A percentile compares a stretch with the other conserved stretches of the same genome.
These are phyloP conservation scores for Megaceryle alcyon DNA, from an alignment of 2,797 vertebrate species.

Conservation along the genomic window DNA sequence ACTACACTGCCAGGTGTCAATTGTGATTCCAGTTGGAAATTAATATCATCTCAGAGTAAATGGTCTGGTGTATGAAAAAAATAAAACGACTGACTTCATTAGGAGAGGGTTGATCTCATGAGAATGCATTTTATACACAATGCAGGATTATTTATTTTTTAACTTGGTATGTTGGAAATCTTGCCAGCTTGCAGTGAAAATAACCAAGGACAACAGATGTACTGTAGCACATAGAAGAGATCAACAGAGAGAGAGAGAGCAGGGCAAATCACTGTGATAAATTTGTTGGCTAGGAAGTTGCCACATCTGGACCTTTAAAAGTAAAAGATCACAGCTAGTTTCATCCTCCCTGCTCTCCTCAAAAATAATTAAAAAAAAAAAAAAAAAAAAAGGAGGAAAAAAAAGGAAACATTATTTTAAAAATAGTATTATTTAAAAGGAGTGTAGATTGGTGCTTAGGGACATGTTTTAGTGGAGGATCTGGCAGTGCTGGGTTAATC, in stretches of 20 bases:
- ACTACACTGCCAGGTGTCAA: constrained; percentile 49
- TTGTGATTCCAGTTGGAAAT: constrained; percentile 36
- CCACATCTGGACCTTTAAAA: background rate
- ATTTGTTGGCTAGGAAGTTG: background rate
- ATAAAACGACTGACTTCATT: background rate
- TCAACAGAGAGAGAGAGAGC: background rate
- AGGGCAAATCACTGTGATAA: background rate
- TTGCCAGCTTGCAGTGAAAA: constrained; percentile 24
- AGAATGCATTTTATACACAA: constrained; percentile 8
- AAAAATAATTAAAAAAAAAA: background rate
- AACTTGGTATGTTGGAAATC: background rate
- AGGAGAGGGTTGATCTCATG: background rate
- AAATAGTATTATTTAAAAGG: background rate
- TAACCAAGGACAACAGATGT: constrained; percentile 27
- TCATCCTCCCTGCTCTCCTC: fast-evolving
- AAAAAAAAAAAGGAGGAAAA: fast-evolving
- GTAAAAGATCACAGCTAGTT: background rate
- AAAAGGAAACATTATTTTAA: background rate
- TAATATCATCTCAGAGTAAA: constrained; percentile 51
- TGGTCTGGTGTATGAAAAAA: constrained; percentile 28
- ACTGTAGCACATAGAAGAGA: background rate
- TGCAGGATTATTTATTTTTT: constrained; percentile 18
- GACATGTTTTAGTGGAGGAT: background rate
- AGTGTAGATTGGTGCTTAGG: background rate
- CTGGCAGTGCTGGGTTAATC: background rate